These are phyloP conservation scores for Leucozona laternaria DNA, from an alignment of 2,888 invertebrate genomes.

Conservation along the genomic window DNA sequence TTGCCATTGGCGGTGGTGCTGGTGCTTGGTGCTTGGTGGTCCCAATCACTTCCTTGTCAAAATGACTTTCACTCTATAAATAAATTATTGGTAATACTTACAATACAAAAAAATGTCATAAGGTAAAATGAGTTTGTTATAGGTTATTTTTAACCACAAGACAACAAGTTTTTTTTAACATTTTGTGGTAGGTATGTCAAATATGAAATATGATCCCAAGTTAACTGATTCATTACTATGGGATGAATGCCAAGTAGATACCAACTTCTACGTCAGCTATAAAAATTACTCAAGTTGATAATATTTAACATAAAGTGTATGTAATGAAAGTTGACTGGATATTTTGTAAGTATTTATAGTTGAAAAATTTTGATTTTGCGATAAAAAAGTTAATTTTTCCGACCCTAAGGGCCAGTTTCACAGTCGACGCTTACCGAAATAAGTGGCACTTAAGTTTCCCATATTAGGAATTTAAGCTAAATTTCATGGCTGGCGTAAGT, in stretches of 20 bases:
- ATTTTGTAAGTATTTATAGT: background rate
- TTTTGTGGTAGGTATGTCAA: constrained; percentile 31
- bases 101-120: constrained; percentile 27
- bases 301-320: background rate
- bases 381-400: background rate
- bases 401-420: too few species aligned
- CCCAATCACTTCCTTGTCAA: constrained; percentile 38
- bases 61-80: constrained; percentile 36
- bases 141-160: constrained; percentile 9
- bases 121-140: background rate
- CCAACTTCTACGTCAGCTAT: background rate
- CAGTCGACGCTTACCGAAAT: too few species aligned
- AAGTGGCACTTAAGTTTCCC: too few species aligned
- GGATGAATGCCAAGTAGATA: background rate
- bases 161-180: background rate
- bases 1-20: background rate
- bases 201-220: background rate
- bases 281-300: background rate
- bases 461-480: too few species aligned
- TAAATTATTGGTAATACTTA: background rate
- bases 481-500: too few species aligned
- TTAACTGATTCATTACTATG: background rate
- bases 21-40: background rate
- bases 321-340: constrained; percentile 7
- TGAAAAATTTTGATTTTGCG: background rate